Percentiles rank a stretch among this genome's conserved stretches.
phyloP scores from a whole-genome alignment of 2,113 vertebrate genomes.

The Platichthys flesus region DNA sequence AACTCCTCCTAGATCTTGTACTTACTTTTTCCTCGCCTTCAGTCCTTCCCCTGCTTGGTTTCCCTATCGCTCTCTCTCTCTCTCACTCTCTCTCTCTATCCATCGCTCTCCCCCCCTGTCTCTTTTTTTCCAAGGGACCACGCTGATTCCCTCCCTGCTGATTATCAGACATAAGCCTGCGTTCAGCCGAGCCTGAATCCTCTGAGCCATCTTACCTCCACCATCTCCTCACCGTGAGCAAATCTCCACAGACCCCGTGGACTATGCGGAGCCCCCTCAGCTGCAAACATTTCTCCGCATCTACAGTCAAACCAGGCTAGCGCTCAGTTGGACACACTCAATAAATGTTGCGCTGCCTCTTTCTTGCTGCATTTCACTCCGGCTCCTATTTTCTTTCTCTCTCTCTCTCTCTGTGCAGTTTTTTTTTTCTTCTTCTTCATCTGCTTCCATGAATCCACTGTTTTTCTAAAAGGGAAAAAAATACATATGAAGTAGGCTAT shows the following conservation, averaged over 20 bases:
- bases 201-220: conserved; percentile 78
- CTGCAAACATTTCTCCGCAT: conserved; percentile 52
- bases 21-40: conserved; percentile 36
- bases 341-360: conserved; percentile 52
- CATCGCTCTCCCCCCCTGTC: conserved; percentile 27
- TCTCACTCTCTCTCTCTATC: conserved; percentile 39
- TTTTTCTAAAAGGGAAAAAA: background rate
- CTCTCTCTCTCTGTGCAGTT: background rate
- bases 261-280: conserved; percentile 46
- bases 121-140: conserved; percentile 50
- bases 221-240: conserved; percentile 71
- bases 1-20: conserved; percentile 35
- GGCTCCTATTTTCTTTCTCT: conserved; percentile 14
- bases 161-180: conserved; percentile 79
- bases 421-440: conserved; percentile 5
- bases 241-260: conserved; percentile 71
- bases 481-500: conserved; percentile 29
- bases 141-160: conserved; percentile 74
- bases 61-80: conserved; percentile 33
- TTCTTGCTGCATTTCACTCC: conserved; percentile 32
- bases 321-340: conserved; percentile 66
- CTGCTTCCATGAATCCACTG: conserved; percentile 5
- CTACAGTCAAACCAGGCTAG: conserved; percentile 59
- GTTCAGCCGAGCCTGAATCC: conserved; percentile 79
- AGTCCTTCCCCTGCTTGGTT: conserved; percentile 53